These are phyloP conservation scores for Acanthaster planci DNA, from an alignment of 35 echinoderm and acorn worm species.

Conservation along the genomic window DNA sequence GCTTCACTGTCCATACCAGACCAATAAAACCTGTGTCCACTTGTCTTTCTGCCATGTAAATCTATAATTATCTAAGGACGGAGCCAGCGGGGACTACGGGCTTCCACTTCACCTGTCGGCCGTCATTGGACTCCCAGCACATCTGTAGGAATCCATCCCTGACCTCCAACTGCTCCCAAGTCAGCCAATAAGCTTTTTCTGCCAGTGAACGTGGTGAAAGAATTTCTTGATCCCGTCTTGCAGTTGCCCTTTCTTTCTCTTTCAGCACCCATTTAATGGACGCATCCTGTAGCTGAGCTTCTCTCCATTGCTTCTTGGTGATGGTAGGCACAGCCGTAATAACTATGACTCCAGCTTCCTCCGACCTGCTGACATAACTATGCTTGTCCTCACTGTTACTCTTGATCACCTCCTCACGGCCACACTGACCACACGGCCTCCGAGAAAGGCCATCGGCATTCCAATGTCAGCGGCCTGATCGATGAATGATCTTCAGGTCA, in stretches of 20 bases:
- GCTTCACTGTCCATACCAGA: constrained; percentile 29
- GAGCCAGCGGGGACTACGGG: constrained; percentile 42
- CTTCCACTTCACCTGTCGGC: constrained; percentile 1
- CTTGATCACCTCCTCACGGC: not conserved
- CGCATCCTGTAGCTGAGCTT: constrained; percentile 31
- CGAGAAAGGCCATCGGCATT: no score
- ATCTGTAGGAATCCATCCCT: constrained; percentile 39
- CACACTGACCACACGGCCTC: constrained; percentile 46
- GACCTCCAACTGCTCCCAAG: constrained; percentile 47
- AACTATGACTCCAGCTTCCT: not conserved
- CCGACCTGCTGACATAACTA: not conserved
- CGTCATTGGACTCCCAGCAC: constrained; percentile 53
- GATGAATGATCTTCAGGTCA: no score
- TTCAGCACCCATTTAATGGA: not conserved
- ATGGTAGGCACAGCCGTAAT: not conserved
- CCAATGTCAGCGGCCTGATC: no score
- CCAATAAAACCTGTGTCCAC: constrained; percentile 60
- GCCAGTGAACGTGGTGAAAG: constrained; percentile 16
- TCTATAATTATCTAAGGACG: constrained; percentile 27
- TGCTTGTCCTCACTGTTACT: not conserved
- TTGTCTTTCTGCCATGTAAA: constrained; percentile 40
- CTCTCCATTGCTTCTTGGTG: not conserved
- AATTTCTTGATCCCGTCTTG: constrained; percentile 10
- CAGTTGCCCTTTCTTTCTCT: constrained; percentile 8
- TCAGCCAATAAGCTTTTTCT: constrained; percentile 48